phyloP scores from a whole-genome alignment of 2,888 invertebrate genomes.

The Plebejus argus region DNA sequence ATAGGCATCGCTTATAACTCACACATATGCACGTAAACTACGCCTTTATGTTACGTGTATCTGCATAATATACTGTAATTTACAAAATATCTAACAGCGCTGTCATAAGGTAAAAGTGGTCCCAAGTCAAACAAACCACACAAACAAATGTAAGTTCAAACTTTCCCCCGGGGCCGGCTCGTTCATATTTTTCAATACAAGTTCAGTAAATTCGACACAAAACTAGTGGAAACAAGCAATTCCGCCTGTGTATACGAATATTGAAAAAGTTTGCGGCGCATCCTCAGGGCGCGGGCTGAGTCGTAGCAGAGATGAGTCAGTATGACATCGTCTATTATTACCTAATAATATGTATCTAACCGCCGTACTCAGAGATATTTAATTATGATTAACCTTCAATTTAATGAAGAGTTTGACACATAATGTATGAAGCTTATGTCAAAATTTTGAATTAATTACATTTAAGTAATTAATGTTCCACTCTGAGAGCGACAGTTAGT shows the following conservation, averaged over 20 bases:
- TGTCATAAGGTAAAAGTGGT: neutral
- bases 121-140: slow-evolving; percentile 20
- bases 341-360: no score
- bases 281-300: neutral
- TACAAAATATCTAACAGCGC: neutral
- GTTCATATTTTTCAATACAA: slow-evolving; percentile 30
- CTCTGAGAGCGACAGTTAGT: no score
- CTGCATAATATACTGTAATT: no score
- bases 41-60: no score
- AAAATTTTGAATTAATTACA: no score
- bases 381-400: no score
- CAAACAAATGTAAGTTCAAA: slow-evolving; percentile 22
- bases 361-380: no score
- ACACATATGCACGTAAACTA: no score
- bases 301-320: neutral
- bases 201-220: slow-evolving; percentile 30
- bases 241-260: slow-evolving; percentile 29
- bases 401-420: no score
- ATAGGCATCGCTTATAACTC: no score
- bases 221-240: slow-evolving; percentile 32
- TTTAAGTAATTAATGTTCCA: no score
- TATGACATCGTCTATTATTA: neutral
- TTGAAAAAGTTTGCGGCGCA: slow-evolving; percentile 34
- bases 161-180: slow-evolving; percentile 22
- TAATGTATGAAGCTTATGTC: no score